Conservation (phyloP, 2,113 vertebrate species). For the Lanius collurio region DNA sequence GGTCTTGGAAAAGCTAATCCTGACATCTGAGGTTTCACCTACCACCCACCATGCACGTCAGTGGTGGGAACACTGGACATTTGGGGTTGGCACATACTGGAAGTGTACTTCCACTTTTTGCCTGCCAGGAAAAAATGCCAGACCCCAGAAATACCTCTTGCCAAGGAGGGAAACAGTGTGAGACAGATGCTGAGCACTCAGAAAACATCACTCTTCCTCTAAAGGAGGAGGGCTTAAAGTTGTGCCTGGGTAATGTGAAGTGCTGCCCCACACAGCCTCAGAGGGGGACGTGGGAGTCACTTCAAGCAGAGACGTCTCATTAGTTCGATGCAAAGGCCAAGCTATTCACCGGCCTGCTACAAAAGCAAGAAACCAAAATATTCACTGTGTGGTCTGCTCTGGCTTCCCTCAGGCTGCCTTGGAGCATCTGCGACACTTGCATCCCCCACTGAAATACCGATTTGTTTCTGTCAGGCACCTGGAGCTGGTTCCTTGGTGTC, state of each 20-base stretch:
- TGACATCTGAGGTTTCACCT: neutral
- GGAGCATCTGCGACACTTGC: neutral
- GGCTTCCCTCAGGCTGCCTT: neutral
- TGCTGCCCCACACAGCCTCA: accelerated
- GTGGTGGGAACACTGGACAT: neutral
- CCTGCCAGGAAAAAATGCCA: neutral
- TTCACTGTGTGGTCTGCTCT: neutral
- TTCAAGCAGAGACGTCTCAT: neutral
- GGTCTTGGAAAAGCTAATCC: neutral
- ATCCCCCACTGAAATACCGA: neutral
- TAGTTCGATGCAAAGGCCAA: neutral
- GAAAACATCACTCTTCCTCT: neutral
- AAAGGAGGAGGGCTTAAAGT: neutral
- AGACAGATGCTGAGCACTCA: neutral
- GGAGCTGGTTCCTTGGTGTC: neutral
- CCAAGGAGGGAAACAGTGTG: neutral
- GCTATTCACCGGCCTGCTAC: neutral
- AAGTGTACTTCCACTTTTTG: neutral
- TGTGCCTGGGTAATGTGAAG: accelerated
- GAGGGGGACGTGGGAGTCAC: accelerated
- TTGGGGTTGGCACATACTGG: neutral
- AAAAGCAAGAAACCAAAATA: neutral
- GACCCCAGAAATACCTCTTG: neutral
- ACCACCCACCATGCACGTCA: accelerated
- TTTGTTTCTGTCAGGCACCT: neutral